phyloP scores from a whole-genome alignment of 2,113 vertebrate genomes.

The Thamnaconus septentrionalis region DNA sequence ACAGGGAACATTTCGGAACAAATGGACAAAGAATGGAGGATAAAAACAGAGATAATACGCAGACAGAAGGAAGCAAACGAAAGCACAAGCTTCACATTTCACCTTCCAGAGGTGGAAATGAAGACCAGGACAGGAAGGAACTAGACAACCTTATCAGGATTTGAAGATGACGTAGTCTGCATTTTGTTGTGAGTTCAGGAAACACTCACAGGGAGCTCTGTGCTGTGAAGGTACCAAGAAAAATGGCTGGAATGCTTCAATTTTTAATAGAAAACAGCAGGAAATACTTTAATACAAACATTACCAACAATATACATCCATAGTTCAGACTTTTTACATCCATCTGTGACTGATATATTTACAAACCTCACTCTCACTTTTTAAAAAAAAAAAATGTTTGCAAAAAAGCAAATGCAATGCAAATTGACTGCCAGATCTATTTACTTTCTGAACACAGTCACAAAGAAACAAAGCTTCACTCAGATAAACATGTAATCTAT shows the following conservation, averaged over 20 bases:
- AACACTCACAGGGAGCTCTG: background rate
- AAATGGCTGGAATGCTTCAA: too few species aligned
- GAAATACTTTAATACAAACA: constrained; percentile 37
- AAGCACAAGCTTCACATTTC: background rate
- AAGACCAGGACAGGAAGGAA: constrained; percentile 14
- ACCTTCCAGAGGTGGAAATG: constrained; percentile 1
- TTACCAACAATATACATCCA: constrained; percentile 33
- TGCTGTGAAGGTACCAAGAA: too few species aligned
- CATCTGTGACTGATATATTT: constrained; percentile 47
- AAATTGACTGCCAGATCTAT: too few species aligned
- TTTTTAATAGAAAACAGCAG: constrained; percentile 15
- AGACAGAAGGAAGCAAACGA: constrained; percentile 17
- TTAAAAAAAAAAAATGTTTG: too few species aligned
- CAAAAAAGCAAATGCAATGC: too few species aligned
- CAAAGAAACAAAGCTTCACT: too few species aligned
- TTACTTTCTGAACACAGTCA: too few species aligned
- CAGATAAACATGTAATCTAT: background rate
- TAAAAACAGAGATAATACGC: constrained; percentile 25
- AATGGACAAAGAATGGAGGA: constrained; percentile 9
- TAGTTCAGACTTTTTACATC: constrained; percentile 52
- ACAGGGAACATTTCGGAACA: constrained; percentile 24
- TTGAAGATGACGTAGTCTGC: background rate
- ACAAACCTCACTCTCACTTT: constrained; percentile 49
- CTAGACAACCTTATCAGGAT: background rate
- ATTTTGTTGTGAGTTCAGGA: background rate